Evolutionary conservation across 2,797 vertebrate species (phyloP).

Genomic region (Meda fulgida): DNA sequence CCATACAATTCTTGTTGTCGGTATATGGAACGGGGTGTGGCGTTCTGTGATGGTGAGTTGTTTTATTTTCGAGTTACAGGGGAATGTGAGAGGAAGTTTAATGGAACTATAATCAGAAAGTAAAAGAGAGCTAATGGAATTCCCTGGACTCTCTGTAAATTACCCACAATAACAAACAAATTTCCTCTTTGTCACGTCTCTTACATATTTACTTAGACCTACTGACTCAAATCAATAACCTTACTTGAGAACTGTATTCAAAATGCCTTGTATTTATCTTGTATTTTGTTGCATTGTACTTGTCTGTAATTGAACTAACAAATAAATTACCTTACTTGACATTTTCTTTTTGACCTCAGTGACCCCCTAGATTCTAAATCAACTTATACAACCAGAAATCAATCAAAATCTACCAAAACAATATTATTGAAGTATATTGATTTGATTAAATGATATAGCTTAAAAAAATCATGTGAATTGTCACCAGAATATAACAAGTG

Average conservation of each 20-base stretch:
- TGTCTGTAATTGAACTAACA: no score
- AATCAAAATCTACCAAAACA: neutral
- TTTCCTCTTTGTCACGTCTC: neutral
- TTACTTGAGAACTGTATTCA: neutral
- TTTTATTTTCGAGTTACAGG: neutral
- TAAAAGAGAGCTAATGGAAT: neutral
- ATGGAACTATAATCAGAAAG: neutral
- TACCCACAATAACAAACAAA: neutral
- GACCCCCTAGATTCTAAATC: neutral
- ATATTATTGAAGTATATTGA: neutral
- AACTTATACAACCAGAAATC: neutral
- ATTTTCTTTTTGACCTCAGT: slow-evolving; percentile 3
- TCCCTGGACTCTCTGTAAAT: slow-evolving; percentile 2
- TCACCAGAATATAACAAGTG: neutral
- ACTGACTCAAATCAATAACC: neutral
- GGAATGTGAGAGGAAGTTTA: slow-evolving; percentile 13
- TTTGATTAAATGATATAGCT: neutral
- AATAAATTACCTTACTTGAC: neutral
- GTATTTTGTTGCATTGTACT: no score
- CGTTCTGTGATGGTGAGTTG: neutral
- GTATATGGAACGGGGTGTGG: slow-evolving; percentile 12
- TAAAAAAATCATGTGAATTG: neutral
- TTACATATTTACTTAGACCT: neutral
- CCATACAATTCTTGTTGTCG: neutral
- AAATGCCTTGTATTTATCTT: no score